These are phyloP conservation scores for Drosophila pallidifrons DNA, from an alignment of 1,140 invertebrate genomes.

Conservation along the genomic window DNA sequence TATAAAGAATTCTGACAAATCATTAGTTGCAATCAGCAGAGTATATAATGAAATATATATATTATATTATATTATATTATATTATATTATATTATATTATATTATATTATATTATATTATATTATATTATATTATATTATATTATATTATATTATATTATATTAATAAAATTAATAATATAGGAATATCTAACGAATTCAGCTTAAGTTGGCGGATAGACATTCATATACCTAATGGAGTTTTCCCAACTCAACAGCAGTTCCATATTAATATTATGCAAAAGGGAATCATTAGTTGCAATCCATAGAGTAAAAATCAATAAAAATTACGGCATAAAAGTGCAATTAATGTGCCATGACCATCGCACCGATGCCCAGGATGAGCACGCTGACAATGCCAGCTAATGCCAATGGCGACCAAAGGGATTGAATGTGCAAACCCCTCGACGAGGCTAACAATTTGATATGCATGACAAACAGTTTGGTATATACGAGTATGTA, in stretches of 20 bases:
- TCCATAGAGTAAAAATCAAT: conserved; percentile 50
- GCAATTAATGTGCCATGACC: conserved; percentile 69
- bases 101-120: too few relatives aligned
- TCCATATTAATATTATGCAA: conserved; percentile 44
- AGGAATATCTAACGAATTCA: neutral
- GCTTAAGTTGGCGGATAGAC: neutral
- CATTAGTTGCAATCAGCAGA: too few relatives aligned
- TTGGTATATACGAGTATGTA: conserved; percentile 21
- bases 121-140: too few relatives aligned
- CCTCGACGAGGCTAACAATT: conserved; percentile 4
- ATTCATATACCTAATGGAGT: neutral
- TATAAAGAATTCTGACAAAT: too few relatives aligned
- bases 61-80: too few relatives aligned
- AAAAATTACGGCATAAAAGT: conserved; percentile 65
- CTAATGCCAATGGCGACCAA: conserved; percentile 44
- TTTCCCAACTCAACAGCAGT: neutral
- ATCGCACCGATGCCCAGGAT: conserved; percentile 25
- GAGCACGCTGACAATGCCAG: conserved; percentile 10
- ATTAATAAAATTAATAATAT: neutral
- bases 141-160: too few relatives aligned
- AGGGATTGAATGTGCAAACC: conserved; percentile 13
- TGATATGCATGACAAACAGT: conserved; percentile 58
- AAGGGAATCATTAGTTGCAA: conserved; percentile 36
- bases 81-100: too few relatives aligned
- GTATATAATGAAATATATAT: too few relatives aligned